A percentile compares a stretch with the other conserved stretches of the same genome.
Evolutionary conservation across 35 echinoderm and acorn worm species (phyloP).

Genomic region (Acanthaster planci): DNA sequence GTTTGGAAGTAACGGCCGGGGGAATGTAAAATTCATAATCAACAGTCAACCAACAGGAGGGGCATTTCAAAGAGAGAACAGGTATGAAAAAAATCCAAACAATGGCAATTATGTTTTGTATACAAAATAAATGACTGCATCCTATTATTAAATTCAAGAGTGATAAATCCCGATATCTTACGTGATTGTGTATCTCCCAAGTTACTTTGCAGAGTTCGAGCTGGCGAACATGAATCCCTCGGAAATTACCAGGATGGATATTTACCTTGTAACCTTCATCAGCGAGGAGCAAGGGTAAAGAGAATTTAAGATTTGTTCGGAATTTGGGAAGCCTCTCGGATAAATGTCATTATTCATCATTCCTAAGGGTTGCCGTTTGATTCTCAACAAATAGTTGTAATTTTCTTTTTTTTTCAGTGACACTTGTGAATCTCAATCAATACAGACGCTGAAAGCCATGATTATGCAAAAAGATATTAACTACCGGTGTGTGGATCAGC

Average conservation of each 20-base stretch:
- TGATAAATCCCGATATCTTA: too few species aligned
- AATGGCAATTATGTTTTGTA: too few species aligned
- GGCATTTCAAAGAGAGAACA: slow-evolving; percentile 70
- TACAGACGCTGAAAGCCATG: neutral
- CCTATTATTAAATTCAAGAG: too few species aligned
- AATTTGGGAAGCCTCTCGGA: too few species aligned
- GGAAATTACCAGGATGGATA: slow-evolving; percentile 4
- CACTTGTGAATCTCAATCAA: slow-evolving; percentile 37
- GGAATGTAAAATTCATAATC: slow-evolving; percentile 60
- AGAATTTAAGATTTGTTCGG: too few species aligned
- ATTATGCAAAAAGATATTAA: neutral
- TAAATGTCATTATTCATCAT: too few species aligned
- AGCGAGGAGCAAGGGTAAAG: slow-evolving; percentile 12
- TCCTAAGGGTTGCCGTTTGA: too few species aligned
- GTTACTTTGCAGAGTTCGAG: slow-evolving; percentile 52
- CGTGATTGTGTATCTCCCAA: neutral
- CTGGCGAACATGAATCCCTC: slow-evolving; percentile 22
- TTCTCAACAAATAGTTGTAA: neutral
- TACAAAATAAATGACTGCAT: too few species aligned
- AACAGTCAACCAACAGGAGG: slow-evolving; percentile 75
- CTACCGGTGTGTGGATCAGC: slow-evolving; percentile 28
- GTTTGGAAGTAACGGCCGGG: slow-evolving; percentile 69
- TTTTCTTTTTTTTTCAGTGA: slow-evolving; percentile 33
- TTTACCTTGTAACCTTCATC: slow-evolving; percentile 31
- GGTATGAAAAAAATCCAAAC: slow-evolving; percentile 39